Evolutionary conservation across 35 echinoderm and acorn worm genomes (phyloP).

Genomic region (Ophiothrix spiculata): DNA sequence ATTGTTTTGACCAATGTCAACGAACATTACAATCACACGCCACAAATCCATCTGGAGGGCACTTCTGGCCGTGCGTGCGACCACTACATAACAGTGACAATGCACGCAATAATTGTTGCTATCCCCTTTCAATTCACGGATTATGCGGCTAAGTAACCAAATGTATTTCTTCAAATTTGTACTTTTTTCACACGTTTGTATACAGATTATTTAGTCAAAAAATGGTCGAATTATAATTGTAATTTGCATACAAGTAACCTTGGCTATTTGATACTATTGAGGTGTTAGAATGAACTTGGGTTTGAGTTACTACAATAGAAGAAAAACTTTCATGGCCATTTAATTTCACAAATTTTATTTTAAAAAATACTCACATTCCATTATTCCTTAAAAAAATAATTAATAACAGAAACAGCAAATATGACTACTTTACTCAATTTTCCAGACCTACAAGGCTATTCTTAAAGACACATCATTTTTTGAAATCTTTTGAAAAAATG

Average conservation of each 20-base stretch:
- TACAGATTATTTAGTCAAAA: neutral
- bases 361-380: no score
- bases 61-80: neutral
- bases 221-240: neutral
- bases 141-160: conserved; percentile 8
- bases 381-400: no score
- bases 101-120: neutral
- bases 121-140: neutral
- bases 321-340: no score
- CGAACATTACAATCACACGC: neutral
- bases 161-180: conserved; percentile 12
- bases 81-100: neutral
- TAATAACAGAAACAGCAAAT: no score
- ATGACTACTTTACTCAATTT: no score
- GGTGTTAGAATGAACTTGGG: neutral
- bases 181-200: conserved; percentile 5
- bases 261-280: conserved; percentile 8
- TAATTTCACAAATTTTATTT: no score
- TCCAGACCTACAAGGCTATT: no score
- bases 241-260: conserved; percentile 5
- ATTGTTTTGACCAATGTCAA: conserved; percentile 6
- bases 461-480: no score
- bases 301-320: no score
- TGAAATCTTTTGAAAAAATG: no score
- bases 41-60: neutral